Evolutionary conservation across 2,888 invertebrate species (phyloP).

Genomic region (Macropis europaea): DNA sequence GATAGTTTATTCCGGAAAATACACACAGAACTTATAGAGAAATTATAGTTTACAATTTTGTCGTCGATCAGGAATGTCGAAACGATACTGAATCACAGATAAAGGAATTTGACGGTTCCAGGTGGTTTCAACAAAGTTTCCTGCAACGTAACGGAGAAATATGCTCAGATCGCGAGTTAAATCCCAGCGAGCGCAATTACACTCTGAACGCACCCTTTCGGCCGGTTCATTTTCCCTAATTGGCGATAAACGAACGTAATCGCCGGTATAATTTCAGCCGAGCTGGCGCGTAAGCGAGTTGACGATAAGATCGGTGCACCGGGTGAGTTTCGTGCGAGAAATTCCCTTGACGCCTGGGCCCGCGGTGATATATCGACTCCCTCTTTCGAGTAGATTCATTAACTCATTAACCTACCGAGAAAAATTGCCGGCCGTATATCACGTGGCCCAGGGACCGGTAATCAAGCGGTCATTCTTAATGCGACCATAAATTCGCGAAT

Average conservation of each 20-base stretch:
- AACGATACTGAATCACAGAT: too few relatives aligned
- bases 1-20: too few relatives aligned
- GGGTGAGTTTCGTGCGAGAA: conserved; percentile 46
- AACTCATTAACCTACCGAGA: conserved; percentile 63
- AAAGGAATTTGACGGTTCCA: too few relatives aligned
- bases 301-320: conserved; percentile 55
- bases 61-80: too few relatives aligned
- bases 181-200: conserved; percentile 6
- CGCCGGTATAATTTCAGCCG: conserved; percentile 38
- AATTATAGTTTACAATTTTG: too few relatives aligned
- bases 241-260: conserved; percentile 51
- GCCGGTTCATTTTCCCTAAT: conserved; percentile 37
- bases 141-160: too few relatives aligned
- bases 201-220: conserved; percentile 19
- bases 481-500: conserved; percentile 63
- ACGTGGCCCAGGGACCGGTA: conserved; percentile 47
- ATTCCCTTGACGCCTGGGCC: conserved; percentile 33
- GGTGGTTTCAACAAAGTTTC: too few relatives aligned
- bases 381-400: conserved; percentile 63
- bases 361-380: conserved; percentile 61
- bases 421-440: conserved; percentile 62
- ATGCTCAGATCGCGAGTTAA: conserved; percentile 2
- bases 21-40: too few relatives aligned
- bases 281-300: conserved; percentile 39
- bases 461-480: conserved; percentile 65